These are phyloP conservation scores for Peromyscus aztecus DNA, from an alignment of 2,797 vertebrate species.

Conservation along the genomic window DNA sequence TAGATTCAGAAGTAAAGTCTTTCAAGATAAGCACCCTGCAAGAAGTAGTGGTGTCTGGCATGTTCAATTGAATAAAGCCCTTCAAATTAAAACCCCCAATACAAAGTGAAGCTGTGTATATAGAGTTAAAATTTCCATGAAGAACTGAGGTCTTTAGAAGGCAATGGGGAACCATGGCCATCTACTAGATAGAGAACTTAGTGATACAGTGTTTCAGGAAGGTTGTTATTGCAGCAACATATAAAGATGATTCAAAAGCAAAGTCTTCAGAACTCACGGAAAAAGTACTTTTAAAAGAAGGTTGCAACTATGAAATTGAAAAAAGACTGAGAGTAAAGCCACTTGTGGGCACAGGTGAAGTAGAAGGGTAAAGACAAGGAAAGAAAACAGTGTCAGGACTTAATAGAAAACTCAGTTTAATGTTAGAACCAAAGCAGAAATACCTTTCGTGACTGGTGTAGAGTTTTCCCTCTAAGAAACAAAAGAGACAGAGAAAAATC, in stretches of 20 bases:
- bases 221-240: neutral
- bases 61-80: neutral
- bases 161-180: neutral
- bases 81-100: neutral
- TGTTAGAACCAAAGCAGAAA: neutral
- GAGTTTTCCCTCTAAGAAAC: neutral
- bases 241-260: slow-evolving; percentile 19
- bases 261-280: neutral
- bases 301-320: neutral
- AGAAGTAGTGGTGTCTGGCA: neutral
- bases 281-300: neutral
- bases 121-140: neutral
- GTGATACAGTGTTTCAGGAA: neutral
- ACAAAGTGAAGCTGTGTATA: neutral
- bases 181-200: neutral
- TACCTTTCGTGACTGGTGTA: neutral
- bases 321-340: neutral
- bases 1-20: neutral
- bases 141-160: slow-evolving; percentile 3
- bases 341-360: neutral
- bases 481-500: neutral
- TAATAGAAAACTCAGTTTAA: neutral
- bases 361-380: neutral
- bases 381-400: neutral
- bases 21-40: neutral